These are phyloP conservation scores for Pogonocichla stellata DNA, from an alignment of 2,113 vertebrate species.

Conservation along the genomic window DNA sequence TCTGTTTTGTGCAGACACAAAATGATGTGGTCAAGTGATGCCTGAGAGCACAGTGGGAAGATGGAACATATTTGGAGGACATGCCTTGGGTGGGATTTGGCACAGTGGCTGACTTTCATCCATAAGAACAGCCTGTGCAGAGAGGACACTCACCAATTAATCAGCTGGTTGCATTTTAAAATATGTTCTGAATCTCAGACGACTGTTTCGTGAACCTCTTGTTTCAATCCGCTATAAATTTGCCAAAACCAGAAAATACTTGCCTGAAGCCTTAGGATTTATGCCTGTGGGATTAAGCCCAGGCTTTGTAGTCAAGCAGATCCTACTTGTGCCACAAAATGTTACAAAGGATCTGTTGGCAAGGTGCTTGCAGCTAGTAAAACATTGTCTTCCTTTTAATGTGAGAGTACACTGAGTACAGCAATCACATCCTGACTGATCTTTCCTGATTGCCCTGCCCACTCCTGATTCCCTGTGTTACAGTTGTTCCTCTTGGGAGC, in stretches of 20 bases:
- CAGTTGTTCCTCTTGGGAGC: background rate
- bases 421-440: background rate
- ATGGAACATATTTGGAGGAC: background rate
- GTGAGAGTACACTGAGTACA: background rate
- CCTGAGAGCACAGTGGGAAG: background rate
- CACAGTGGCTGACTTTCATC: background rate
- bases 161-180: background rate
- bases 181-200: background rate
- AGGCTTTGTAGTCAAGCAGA: background rate
- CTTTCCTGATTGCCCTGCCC: background rate
- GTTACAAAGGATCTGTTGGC: background rate
- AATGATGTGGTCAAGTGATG: background rate
- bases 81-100: background rate
- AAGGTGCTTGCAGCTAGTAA: background rate
- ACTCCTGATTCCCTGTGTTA: background rate
- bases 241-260: background rate
- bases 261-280: background rate
- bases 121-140: background rate
- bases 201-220: background rate
- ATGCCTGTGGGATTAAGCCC: background rate
- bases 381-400: slow-evolving; percentile 8
- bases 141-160: background rate
- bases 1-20: background rate
- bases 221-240: background rate
- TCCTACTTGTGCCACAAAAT: background rate